Conservation (phyloP, 2,797 vertebrate species). For the Gymnoscopelus braueri region DNA sequence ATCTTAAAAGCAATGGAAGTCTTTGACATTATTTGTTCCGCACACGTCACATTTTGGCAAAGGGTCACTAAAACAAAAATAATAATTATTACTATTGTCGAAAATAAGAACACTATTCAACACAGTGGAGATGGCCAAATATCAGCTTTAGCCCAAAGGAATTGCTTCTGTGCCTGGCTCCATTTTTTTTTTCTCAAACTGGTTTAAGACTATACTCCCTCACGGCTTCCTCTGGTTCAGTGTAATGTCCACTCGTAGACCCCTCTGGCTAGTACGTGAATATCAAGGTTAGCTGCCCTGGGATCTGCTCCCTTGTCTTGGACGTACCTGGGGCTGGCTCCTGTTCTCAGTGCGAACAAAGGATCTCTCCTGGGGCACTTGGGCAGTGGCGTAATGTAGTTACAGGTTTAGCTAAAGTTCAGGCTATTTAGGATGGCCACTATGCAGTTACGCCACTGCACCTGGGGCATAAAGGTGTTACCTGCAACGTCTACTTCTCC, state of each 20-base stretch:
- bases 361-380: neutral
- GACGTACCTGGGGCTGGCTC: neutral
- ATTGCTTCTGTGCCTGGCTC: neutral
- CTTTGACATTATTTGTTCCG: no score
- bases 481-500: neutral
- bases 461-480: no score
- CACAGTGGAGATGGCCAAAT: neutral
- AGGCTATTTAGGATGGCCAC: no score
- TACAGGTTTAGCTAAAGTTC: no score
- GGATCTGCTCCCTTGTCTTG: neutral
- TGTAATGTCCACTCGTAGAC: neutral
- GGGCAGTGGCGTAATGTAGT: no score
- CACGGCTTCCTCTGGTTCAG: constrained; percentile 5
- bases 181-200: neutral
- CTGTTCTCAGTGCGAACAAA: neutral
- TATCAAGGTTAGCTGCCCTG: constrained; percentile 2
- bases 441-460: no score
- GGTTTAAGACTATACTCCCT: constrained; percentile 3
- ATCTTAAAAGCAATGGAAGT: no score
- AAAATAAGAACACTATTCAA: no score
- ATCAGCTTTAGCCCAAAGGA: neutral
- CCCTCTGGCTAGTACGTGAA: neutral
- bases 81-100: no score
- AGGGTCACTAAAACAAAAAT: no score
- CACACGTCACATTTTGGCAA: neutral